These are phyloP conservation scores for Podarcis muralis DNA, from an alignment of 2,113 vertebrate species.

Conservation along the genomic window DNA sequence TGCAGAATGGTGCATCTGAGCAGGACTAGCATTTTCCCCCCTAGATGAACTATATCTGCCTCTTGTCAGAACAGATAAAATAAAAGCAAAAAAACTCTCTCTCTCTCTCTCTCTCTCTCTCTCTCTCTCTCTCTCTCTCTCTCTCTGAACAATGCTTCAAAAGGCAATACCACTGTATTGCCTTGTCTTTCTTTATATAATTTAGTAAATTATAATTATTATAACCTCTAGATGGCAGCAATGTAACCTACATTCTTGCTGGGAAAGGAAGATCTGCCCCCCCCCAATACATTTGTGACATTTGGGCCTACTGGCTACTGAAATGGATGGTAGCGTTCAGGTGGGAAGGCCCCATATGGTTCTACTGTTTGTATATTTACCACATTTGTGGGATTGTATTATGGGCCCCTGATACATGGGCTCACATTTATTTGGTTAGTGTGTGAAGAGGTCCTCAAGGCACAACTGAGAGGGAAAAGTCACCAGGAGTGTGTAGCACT, in stretches of 20 bases:
- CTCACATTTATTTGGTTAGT: neutral
- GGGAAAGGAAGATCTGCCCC: neutral
- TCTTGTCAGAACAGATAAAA: neutral
- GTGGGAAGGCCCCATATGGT: neutral
- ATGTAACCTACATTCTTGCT: neutral
- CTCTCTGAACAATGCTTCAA: neutral
- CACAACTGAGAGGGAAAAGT: neutral
- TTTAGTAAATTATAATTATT: neutral
- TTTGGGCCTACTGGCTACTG: neutral
- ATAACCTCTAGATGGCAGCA: slow-evolving; percentile 65
- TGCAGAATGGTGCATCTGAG: neutral
- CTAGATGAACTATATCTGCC: neutral
- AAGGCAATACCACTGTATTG: too few relatives aligned
- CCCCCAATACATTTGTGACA: neutral
- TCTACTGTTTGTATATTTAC: neutral
- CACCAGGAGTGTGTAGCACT: too few relatives aligned
- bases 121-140: too few relatives aligned
- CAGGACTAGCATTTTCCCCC: neutral
- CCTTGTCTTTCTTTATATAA: neutral
- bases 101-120: accelerated
- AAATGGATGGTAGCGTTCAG: neutral
- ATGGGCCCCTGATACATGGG: neutral
- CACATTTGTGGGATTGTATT: neutral
- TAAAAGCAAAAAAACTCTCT: neutral
- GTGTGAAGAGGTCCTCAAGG: neutral